Base-by-base conservation (phyloP, 2,113 vertebrate genomes). In the Copsychus sechellarum region DNA sequence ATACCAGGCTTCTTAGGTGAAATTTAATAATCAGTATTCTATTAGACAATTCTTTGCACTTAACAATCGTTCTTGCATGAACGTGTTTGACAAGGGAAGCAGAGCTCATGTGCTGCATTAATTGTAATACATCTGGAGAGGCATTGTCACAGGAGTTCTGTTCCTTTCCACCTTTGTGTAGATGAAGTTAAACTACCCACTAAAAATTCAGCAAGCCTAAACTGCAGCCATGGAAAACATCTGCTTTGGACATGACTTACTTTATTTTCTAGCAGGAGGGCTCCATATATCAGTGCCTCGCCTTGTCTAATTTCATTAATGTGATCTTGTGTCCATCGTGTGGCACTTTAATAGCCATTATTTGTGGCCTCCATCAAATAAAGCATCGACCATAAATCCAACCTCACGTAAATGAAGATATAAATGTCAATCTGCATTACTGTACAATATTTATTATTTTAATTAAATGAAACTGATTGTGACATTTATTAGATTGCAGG, bases 401-500 rank as follows among this genome's bases (percentile, higher is more conserved):
- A 12, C 66, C 45, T 97, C 98, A 98, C 95, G 92, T 98, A 98
- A 98, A 98, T 97, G 97, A 97, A 98, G 97, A 92, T 97, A 97
- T 98, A 99, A 99, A 98, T 97, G 99, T 98, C 98, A 98, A 97
- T 98, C 98, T 97, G 98, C 97, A 98, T 98, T 98, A 98, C 98
- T 97, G 97, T 97, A 97, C 98, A 98, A 98, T 99, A 99, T 98
- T 99, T 99, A 98, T 99, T 99, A 98, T 99, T 99, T 99, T 99
- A 99, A 99, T 99, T 99, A 99, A 98, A 98, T 97, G 98, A 99
- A 99, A 99, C 98, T 96, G 94, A 98, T 98, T 97, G 98, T 98
- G 99, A 98, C 98, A 97, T 98, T 99, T 99, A 99, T 98, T 99
- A 98, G 97, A 98, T 98, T 98, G 88, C 96, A 97, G 98, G 96